These are phyloP conservation scores for Stigmatopora nigra DNA, from an alignment of 2,113 vertebrate species.

Conservation along the genomic window DNA sequence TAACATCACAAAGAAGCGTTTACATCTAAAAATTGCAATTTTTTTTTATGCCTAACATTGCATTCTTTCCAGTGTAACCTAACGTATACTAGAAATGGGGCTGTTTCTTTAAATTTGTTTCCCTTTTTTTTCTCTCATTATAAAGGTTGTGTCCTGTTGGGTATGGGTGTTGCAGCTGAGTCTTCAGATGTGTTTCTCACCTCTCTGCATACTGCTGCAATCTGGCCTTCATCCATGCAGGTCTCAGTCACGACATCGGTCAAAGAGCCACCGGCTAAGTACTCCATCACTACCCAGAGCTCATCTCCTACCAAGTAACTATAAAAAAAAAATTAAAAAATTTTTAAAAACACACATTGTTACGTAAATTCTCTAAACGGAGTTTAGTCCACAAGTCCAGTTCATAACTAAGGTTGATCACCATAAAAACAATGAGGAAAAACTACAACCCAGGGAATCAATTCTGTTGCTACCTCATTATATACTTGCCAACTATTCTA, in stretches of 20 bases:
- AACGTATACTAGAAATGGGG: too few species aligned
- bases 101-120: background rate
- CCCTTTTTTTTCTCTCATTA: constrained; percentile 7
- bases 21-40: too few species aligned
- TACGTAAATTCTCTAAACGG: background rate
- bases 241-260: constrained; percentile 98
- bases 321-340: constrained; percentile 10
- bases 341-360: background rate
- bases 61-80: background rate
- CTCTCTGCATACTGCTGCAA: constrained; percentile 97
- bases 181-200: constrained; percentile 65
- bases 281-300: constrained; percentile 99
- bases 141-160: constrained; percentile 6
- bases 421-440: background rate
- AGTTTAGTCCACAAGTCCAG: constrained; percentile 16
- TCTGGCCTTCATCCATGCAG: constrained; percentile 99
- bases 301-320: constrained; percentile 98
- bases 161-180: constrained; percentile 9
- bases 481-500: background rate
- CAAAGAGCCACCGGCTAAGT: constrained; percentile 92
- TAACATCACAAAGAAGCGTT: too few species aligned
- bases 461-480: background rate
- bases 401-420: background rate
- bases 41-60: background rate
- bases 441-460: background rate